Evolutionary conservation across 2,888 invertebrate genomes (phyloP), one percentile per base, ranked within the genome.

Genomic region (Melanargia galathea): DNA sequence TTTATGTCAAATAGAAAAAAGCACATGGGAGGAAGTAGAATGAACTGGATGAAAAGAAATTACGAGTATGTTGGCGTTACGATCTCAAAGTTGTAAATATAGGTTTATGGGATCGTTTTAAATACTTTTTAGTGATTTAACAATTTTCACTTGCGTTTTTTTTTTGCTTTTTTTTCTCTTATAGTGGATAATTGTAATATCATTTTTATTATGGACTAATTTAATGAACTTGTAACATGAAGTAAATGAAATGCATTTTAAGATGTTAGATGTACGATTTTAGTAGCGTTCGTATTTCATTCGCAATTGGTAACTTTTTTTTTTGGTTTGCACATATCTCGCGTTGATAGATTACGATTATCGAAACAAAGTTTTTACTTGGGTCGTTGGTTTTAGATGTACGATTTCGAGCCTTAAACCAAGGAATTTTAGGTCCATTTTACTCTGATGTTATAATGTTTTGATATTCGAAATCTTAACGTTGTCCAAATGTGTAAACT

Each of bases 41-140:
- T n/a, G 2, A 26, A n/a, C 13, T 35, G 52, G 52, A 7, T 52
- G 20, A 51, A 52, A 16, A 8, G 13, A 13, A 51, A n/a, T n/a
- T n/a, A 30, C 30, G 16, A 18, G n/a, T n/a, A n/a, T 51, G 18
- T 33, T 16, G 16, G 33, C 16, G 51, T 35, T 18, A n/a, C 18
- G 52, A 52, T 52, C 35, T 52, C 35, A 22, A 52, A 18, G 16
- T 43, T 52, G 52, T 52, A 52, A 33, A 52, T 52, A 52, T 52
- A 52, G 52, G 13, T 35, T 35, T 35, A 20, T 1, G 52, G 20
- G 52, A 20, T 52, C 52, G 35, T 33, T 4, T 11, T 6, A 22
- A 11, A 18, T 5, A 11, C 11, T 10, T 20, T 45, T 10, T 45
- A 20, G 11, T 46, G 22, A 46, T 38, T 38, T 38, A 8, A 13